Evolutionary conservation across 2,113 vertebrate species (phyloP), one percentile per base, ranked within the genome.

Genomic region (Zootoca vivipara): DNA sequence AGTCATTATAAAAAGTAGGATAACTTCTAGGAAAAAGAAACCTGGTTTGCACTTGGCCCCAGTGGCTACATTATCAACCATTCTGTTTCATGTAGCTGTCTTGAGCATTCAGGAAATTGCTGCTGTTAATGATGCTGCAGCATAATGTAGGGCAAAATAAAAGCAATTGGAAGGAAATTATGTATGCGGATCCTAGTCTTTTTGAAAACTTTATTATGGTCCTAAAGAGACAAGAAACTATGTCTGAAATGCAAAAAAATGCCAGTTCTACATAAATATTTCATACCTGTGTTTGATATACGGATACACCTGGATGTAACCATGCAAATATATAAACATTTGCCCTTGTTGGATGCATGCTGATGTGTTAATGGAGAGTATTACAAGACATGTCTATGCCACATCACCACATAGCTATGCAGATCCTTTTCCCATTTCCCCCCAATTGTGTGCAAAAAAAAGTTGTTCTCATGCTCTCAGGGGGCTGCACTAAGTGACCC

Each of bases 1-100:
- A 82, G 18, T 90, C 80, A 4, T 90, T 82, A 67, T 30, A 81
- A 72, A 58, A 87, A 73, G 46, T 83, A 82, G 81, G 46, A 52
- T 64, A 18, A 42, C 80, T 89, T 65, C 4, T 33, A 8, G 46
- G 28, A 15, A 38, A 28, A 2, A 1, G 2, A 26, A 78, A 33
- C 73, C 26, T 26, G 20, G 12, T 5, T 16, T 35, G 70, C 73
- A 56, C 38, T 77, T 85, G 10, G 46, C n/a, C 3, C 46, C 78
- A 7, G 42, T 69, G 18, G 16, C 56, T 89, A 26, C 0, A 2
- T 85, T 85, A 42, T 88, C 42, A 83, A 87, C 85, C 15, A 10
- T 90, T 90, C 67, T 89, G 16, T 15, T 89, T 73, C 58, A 88
- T 64, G 65, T 26, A 78, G 67, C 73, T 30, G 7, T 79, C 42